Conservation (phyloP, 2,113 vertebrate genomes). For the Trematomus loennbergii region DNA sequence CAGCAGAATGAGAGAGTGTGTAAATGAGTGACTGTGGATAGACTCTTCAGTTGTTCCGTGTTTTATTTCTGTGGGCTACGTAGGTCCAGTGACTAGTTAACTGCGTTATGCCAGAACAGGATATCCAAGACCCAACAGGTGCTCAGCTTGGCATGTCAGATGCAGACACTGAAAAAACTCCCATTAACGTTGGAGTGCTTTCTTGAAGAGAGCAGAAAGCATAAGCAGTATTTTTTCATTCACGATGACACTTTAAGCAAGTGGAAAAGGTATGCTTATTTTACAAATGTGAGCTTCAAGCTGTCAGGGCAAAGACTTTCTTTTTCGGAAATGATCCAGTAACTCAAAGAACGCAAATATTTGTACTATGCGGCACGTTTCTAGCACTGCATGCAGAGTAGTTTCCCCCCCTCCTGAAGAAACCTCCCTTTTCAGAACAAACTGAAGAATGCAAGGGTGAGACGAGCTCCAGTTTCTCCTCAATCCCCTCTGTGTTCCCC, state of each 20-base stretch:
- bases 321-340: constrained; percentile 2
- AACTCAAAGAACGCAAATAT: constrained; percentile 38
- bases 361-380: constrained; percentile 25
- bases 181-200: background rate
- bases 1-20: background rate
- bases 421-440: constrained; percentile 42
- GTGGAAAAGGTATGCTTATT: background rate
- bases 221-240: background rate
- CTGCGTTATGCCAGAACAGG: constrained; percentile 49
- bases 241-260: background rate
- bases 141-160: constrained; percentile 18
- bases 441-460: constrained; percentile 29
- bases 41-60: background rate
- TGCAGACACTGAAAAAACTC: constrained; percentile 6
- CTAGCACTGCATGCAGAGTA: constrained; percentile 6
- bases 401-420: constrained; percentile 17
- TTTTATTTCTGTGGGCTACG: constrained; percentile 66
- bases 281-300: background rate
- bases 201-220: background rate
- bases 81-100: constrained; percentile 75
- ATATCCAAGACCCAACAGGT: constrained; percentile 57
- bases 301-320: background rate
- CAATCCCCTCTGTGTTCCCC: constrained; percentile 49
- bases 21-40: constrained; percentile 11
- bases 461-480: constrained; percentile 59